Conservation (phyloP, 1,140 invertebrate species). For the Habropoda laboriosa region DNA sequence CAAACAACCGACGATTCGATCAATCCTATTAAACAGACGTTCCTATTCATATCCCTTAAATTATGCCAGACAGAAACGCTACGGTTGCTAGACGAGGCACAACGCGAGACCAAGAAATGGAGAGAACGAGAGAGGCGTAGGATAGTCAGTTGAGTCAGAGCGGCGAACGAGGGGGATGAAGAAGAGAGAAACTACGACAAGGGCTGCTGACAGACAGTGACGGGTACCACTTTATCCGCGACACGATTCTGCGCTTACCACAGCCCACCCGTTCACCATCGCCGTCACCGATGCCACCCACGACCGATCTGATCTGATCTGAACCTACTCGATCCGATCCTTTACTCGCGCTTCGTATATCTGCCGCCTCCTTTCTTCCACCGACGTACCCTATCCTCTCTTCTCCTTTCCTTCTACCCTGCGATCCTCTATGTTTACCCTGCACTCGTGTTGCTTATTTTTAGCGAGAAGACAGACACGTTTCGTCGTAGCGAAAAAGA, state of each 20-base stretch:
- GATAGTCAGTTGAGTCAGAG: constrained; percentile 19
- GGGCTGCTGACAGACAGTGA: constrained; percentile 78
- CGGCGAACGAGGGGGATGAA: constrained; percentile 56
- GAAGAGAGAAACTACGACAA: constrained; percentile 69
- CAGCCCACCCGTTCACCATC: constrained; percentile 73
- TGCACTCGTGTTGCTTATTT: constrained; percentile 43
- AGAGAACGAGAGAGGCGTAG: not conserved
- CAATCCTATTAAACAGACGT: not conserved
- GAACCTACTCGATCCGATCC: constrained; percentile 69
- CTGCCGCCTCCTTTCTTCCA: constrained; percentile 27
- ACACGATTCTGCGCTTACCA: constrained; percentile 80
- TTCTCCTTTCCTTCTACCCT: not conserved
- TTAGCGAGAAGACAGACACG: constrained; percentile 30
- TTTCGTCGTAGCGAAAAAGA: not conserved
- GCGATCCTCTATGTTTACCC: constrained; percentile 23
- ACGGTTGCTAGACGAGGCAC: constrained; percentile 6
- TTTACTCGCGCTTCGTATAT: constrained; percentile 36
- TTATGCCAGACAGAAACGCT: constrained; percentile 47
- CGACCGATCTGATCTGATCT: constrained; percentile 74
- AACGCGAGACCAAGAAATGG: not conserved
- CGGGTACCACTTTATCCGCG: constrained; percentile 78
- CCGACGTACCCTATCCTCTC: not conserved
- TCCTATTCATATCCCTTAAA: constrained; percentile 50
- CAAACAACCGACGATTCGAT: not conserved
- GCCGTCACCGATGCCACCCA: constrained; percentile 64